Evolutionary conservation across 2,888 invertebrate species (phyloP).

Genomic region (Mechanitis mazaeus): DNA sequence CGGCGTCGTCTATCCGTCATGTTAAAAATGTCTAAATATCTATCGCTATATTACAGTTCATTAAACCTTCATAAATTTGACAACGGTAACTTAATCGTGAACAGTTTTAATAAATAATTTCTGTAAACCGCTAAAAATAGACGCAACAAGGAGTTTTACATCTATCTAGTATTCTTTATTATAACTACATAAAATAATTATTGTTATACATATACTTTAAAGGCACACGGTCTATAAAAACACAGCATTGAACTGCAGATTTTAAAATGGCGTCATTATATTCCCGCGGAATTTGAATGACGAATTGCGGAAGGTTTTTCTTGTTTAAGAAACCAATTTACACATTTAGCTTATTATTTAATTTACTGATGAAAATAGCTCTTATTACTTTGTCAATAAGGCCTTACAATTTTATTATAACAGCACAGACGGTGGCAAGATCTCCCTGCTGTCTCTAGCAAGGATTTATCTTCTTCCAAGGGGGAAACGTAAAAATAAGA

Average conservation of each 20-base stretch:
- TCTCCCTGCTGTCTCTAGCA: constrained; percentile 71
- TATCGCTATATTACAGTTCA: no score
- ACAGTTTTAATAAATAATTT: no score
- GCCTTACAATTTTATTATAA: constrained; percentile 18
- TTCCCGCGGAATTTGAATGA: constrained; percentile 74
- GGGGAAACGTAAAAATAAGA: constrained; percentile 73
- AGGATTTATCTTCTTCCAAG: constrained; percentile 75
- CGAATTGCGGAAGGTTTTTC: constrained; percentile 74
- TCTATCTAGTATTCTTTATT: no score
- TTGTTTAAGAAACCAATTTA: constrained; percentile 49
- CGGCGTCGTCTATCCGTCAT: no score
- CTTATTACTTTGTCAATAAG: constrained; percentile 14
- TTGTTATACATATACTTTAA: no score
- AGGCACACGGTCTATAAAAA: no score
- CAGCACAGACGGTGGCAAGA: constrained; percentile 46
- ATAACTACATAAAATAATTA: no score
- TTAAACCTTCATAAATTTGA: no score
- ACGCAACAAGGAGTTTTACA: no score
- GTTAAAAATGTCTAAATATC: no score
- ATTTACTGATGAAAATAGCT: constrained; percentile 17
- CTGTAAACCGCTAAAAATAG: no score
- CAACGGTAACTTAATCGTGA: no score
- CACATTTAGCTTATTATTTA: constrained; percentile 10
- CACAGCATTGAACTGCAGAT: constrained; percentile 31
- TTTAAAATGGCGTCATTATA: constrained; percentile 60